These are phyloP conservation scores for Ischnus inquisitorius DNA, from an alignment of 2,888 invertebrate species.

Conservation along the genomic window DNA sequence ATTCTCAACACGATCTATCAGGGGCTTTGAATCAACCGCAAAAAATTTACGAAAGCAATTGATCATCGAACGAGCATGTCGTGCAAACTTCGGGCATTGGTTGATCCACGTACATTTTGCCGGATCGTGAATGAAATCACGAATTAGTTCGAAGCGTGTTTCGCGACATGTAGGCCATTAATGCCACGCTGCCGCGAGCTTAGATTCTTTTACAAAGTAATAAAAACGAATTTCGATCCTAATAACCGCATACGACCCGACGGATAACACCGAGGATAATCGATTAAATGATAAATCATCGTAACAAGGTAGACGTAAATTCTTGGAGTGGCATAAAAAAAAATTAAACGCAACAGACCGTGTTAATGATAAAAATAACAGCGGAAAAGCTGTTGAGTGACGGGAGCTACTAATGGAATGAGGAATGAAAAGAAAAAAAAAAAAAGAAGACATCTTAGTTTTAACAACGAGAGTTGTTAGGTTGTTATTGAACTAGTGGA, in stretches of 20 bases:
- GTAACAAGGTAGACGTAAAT: constrained; percentile 49
- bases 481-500: constrained; percentile 77
- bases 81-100: constrained; percentile 11
- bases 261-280: constrained; percentile 39
- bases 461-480: constrained; percentile 76
- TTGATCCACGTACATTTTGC: constrained; percentile 9
- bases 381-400: background rate
- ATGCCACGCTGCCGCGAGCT: constrained; percentile 39
- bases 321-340: constrained; percentile 36
- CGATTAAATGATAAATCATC: constrained; percentile 43
- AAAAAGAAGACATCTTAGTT: constrained; percentile 73
- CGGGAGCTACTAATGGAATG: constrained; percentile 14
- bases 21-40: constrained; percentile 7
- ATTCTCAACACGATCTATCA: background rate
- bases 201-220: constrained; percentile 29
- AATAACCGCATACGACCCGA: constrained; percentile 18
- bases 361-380: constrained; percentile 11
- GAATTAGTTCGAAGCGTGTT: constrained; percentile 4
- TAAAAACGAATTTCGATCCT: constrained; percentile 12
- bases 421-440: constrained; percentile 61
- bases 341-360: constrained; percentile 15
- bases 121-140: background rate
- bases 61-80: background rate
- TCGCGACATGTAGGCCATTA: background rate
- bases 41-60: background rate